These are phyloP conservation scores for Acestrorhynchus altus DNA, from an alignment of 2,797 vertebrate species.

Conservation along the genomic window DNA sequence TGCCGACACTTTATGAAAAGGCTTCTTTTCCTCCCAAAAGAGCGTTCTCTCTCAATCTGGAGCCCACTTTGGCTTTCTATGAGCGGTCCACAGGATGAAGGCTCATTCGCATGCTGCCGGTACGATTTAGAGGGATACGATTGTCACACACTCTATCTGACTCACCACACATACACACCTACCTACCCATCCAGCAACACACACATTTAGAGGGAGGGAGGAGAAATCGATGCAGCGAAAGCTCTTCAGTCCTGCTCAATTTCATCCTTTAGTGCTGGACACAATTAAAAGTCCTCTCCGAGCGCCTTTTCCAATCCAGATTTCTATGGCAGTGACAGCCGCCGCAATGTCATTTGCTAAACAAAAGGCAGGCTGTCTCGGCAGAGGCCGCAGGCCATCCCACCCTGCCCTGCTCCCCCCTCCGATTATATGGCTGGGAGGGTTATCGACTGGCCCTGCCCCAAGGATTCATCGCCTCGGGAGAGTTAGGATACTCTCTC, in stretches of 20 bases:
- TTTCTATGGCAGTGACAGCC: constrained; percentile 51
- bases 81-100: not conserved
- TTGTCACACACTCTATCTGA: constrained; percentile 23
- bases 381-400: constrained; percentile 27
- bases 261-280: constrained; percentile 70
- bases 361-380: constrained; percentile 46
- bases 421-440: constrained; percentile 56
- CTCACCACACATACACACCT: constrained; percentile 11
- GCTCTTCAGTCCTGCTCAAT: constrained; percentile 74
- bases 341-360: constrained; percentile 59
- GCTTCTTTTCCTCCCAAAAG: not conserved
- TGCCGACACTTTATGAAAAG: constrained; percentile 21
- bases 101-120: constrained; percentile 23
- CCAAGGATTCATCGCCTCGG: constrained; percentile 42
- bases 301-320: constrained; percentile 60
- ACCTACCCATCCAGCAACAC: constrained; percentile 7
- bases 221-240: constrained; percentile 73
- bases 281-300: constrained; percentile 76
- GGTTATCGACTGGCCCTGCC: constrained; percentile 59
- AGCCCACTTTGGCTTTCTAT: constrained; percentile 30
- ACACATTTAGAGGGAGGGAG: constrained; percentile 34
- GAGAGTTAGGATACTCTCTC: not conserved
- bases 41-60: constrained; percentile 7
- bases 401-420: constrained; percentile 36
- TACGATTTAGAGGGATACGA: not conserved